Evolutionary conservation across 35 echinoderm and acorn worm species (phyloP).

Genomic region (Holothuria glaberrima): DNA sequence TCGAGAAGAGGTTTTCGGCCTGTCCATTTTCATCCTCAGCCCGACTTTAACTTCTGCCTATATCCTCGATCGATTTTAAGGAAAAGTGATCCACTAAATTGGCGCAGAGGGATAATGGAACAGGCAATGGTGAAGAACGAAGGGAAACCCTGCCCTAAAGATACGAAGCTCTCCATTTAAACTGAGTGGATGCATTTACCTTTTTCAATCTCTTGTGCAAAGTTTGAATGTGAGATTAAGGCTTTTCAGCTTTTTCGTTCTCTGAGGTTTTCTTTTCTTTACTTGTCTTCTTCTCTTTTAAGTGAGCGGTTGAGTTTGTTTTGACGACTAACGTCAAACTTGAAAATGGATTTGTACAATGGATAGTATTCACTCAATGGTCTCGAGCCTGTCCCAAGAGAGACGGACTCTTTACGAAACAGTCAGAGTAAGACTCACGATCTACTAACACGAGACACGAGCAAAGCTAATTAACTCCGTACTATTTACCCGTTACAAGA

Average conservation of each 20-base stretch:
- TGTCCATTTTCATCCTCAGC: neutral
- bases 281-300: neutral
- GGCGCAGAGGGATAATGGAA: no score
- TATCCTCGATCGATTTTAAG: slow-evolving; percentile 26
- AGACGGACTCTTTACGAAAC: neutral
- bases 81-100: slow-evolving; percentile 22
- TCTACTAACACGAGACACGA: slow-evolving; percentile 46
- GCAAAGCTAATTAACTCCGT: slow-evolving; percentile 38
- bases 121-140: no score
- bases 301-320: slow-evolving; percentile 18
- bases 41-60: neutral
- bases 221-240: no score
- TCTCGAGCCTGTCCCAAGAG: slow-evolving; percentile 19
- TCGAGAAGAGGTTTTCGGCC: neutral
- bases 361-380: slow-evolving; percentile 29
- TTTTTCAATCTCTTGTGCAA: no score
- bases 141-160: no score
- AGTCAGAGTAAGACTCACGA: slow-evolving; percentile 35
- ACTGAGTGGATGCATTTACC: no score
- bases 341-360: slow-evolving; percentile 58
- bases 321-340: slow-evolving; percentile 54
- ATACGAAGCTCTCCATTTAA: no score
- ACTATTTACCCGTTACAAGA: slow-evolving; percentile 45
- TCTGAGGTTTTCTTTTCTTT: neutral
- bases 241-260: no score